Evolutionary conservation across 2,113 vertebrate species (phyloP).

Genomic region (Maccullochella peelii): DNA sequence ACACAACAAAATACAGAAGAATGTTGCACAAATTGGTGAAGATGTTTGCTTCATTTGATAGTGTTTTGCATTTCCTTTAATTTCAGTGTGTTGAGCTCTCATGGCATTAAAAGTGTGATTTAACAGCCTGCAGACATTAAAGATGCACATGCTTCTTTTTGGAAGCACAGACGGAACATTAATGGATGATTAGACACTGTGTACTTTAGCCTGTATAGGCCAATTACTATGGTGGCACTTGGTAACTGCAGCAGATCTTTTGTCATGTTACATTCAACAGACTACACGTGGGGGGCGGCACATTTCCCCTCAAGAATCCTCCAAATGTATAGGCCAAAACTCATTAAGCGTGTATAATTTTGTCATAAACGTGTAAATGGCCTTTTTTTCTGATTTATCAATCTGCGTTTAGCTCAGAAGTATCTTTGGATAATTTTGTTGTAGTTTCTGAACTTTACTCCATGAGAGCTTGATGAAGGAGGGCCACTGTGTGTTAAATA

Average conservation of each 20-base stretch:
- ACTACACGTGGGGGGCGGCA: background rate
- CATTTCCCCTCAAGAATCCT: conserved; percentile 22
- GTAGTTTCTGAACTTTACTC: conserved; percentile 4
- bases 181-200: conserved; percentile 6
- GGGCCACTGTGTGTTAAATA: background rate
- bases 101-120: conserved; percentile 1
- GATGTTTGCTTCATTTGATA: conserved; percentile 9
- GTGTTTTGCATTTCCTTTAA: background rate
- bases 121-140: background rate
- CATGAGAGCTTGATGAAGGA: background rate
- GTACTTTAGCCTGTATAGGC: conserved; percentile 3
- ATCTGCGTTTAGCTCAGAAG: background rate
- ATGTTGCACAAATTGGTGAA: background rate
- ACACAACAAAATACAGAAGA: background rate
- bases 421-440: background rate
- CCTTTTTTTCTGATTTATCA: background rate
- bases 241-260: background rate
- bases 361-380: background rate
- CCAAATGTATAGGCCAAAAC: conserved; percentile 4
- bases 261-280: conserved; percentile 8
- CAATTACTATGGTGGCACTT: background rate
- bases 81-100: background rate
- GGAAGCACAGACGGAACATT: conserved; percentile 1
- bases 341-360: background rate
- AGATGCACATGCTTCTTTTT: conserved; percentile 7